Base-by-base conservation (phyloP, 2,888 invertebrate genomes). In the Drosophila picticornis region DNA sequence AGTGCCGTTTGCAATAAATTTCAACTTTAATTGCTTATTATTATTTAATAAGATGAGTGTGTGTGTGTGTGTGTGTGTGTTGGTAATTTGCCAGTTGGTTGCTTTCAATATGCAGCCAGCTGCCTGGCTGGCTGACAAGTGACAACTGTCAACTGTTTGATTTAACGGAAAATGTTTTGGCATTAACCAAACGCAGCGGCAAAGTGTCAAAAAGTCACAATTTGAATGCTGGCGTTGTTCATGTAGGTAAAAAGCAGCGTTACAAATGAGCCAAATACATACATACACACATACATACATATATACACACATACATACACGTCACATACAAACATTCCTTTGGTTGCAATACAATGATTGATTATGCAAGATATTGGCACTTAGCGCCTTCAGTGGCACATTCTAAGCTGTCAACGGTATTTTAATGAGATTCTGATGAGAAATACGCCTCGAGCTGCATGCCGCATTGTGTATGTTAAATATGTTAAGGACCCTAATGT, bases 381-480 rank as follows among this genome's bases (percentile, higher is more conserved):
- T 40, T 68, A 50, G 29, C 40, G 9, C 31, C 46, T 7, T 27
- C 25, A 16, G 16, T 16, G 46, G 25, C 46, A 46, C 46, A 46
- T 46, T 25, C 46, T 46, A 46, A 16, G 9, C 46, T 46, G 46
- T 46, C 46, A 46, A 46, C 46, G 46, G 46, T 25, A 82, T 84
- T 84, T 84, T 82, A 82, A 82, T 82, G 75, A 81, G 81, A 62
- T 80, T 83, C 72, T 72, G 77, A 80, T 84, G 81, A 57, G 77
- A 68, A 84, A 82, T 70, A 59, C 83, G 62, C 67, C 69, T 75
- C 72, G 72, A 85, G 74, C 83, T 65, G 71, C 72, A 55, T 82
- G 74, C 62, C 75, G 62, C 77, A 72, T 80, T 77, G 71, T 88
- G 82, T 76, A 72, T 74, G 73, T 69, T 76, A 82, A 87, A 76